phyloP scores from a whole-genome alignment of 1,140 invertebrate genomes.

The Caenorhabditis remanei region DNA sequence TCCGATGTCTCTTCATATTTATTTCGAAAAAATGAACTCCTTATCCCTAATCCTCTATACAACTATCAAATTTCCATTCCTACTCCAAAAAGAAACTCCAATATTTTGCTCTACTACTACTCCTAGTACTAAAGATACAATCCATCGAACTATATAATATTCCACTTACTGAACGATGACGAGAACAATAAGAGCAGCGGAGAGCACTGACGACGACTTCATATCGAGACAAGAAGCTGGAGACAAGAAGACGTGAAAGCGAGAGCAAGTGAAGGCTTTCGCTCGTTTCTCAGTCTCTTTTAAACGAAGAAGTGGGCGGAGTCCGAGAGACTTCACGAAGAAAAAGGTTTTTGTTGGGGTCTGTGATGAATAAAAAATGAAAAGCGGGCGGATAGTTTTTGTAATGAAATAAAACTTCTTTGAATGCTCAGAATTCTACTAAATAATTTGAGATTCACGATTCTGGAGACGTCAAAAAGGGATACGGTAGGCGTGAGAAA shows the following conservation, averaged over 20 bases:
- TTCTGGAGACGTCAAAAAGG: not conserved
- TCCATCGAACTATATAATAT: not conserved
- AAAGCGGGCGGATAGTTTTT: not conserved
- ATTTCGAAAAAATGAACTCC: not conserved
- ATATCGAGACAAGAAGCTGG: not conserved
- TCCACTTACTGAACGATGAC: slow-evolving; percentile 44
- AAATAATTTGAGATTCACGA: slow-evolving; percentile 13
- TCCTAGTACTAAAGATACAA: not conserved
- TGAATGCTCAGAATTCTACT: too few species aligned
- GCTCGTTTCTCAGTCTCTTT: slow-evolving; percentile 24
- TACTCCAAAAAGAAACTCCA: not conserved
- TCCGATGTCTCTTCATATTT: too few species aligned
- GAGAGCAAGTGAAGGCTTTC: slow-evolving; percentile 36
- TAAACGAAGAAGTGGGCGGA: slow-evolving; percentile 40
- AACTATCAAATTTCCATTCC: slow-evolving; percentile 6
- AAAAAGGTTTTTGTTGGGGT: slow-evolving; percentile 17
- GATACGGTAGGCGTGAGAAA: slow-evolving; percentile 45
- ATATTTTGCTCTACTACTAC: not conserved
- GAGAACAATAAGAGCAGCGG: slow-evolving; percentile 39
- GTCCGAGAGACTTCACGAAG: not conserved
- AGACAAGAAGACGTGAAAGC: slow-evolving; percentile 27
- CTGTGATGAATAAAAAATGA: slow-evolving; percentile 14
- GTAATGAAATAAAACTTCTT: not conserved
- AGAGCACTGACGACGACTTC: slow-evolving; percentile 52
- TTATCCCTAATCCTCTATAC: not conserved